Evolutionary conservation across 2,797 vertebrate genomes (phyloP), one percentile per base, ranked within the genome.

Genomic region (Pangasius krempfi): DNA sequence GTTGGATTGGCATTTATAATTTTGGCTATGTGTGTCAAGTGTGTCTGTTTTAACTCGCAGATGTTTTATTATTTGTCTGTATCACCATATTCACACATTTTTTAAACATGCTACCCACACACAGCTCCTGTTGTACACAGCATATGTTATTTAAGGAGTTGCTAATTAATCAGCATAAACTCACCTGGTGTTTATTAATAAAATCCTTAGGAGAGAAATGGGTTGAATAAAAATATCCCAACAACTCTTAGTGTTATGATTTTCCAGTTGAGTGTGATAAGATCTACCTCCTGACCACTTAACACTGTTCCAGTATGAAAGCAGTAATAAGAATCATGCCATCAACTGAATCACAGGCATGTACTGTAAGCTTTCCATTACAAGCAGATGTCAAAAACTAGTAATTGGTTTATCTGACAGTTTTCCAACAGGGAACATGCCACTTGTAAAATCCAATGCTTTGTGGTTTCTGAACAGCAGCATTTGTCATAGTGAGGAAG

Each of bases 131-230:
- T 86, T 64, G 84, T 88, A 84, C 54, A 52, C 85, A 86, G 88
- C 72, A 80, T 33, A 89, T 87, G 90, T 89, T 91, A 88, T 92
- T 90, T 89, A 73, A 86, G 75, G 72, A 78, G 37, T 81, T 91
- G 88, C 72, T 92, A 91, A 91, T 91, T 89, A 88, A 90, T 90
- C 87, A 89, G 88, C 56, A 85, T 40, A 80, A 89, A 88, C 89
- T 86, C 85, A 60, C 88, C 70, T 27, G 85, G 80, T 84, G 88
- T 88, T 86, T 90, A 90, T 89, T 89, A 90, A 82, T 91, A 88
- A 87, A 84, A 81, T 60, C 64, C 76, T 50, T 78, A 64, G 22
- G 79, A 76, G 82, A 52, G n/a, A 56, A n/a, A 60, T 58, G 78
- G 6, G 83, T 72, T 1, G 75, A 72, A 87, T 89, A 52, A 87